Evolutionary conservation across 2,113 vertebrate species (phyloP), one percentile per base, ranked within the genome.

Genomic region (Stigmatopora nigra): DNA sequence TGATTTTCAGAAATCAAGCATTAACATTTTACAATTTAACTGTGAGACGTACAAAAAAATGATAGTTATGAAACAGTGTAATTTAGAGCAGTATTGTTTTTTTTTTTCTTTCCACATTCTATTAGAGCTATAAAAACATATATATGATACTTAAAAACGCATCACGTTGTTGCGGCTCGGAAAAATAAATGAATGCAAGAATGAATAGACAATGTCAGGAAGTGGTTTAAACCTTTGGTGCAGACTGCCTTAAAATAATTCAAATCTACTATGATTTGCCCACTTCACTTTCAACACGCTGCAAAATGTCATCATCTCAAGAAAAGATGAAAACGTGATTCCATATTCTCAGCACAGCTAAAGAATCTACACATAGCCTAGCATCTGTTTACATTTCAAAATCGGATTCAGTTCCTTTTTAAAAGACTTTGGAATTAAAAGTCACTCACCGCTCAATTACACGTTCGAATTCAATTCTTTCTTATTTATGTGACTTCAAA

Each of bases 1-100:
- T 81, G 80, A 81, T 82, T 79, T 82, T 74, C 72, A 82, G 69
- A 20, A 75, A 70, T 57, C 67, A 75, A 73, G 64, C 65, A 60
- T 19, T 38, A 72, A 63, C 65, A 57, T 19, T 78, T 52, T 56
- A 35, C 58, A 73, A 77, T 69, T 58, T 38, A 41, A 60, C 36
- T 60, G 57, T 60, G 19, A 22, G 19, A 61, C 13, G 58, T 7
- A 36, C 15, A 16, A 56, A 31, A 56, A 56, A 56, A 16, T 35
- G 13, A 61, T 61, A 38, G 38, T 60, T 41, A 41, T 35, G 35
- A 38, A 44, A 60, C 17, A 41, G 57, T 5, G 16, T 45, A 20
- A 45, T 61, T 61, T 61, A 45, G 38, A 60, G 38, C 57, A 45
- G 59, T 22, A 19, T n/a, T n/a, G n/a, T 31, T 31, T 31, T 31